Evolutionary conservation across 2,797 vertebrate species (phyloP).

Genomic region (Euthynnus affinis): DNA sequence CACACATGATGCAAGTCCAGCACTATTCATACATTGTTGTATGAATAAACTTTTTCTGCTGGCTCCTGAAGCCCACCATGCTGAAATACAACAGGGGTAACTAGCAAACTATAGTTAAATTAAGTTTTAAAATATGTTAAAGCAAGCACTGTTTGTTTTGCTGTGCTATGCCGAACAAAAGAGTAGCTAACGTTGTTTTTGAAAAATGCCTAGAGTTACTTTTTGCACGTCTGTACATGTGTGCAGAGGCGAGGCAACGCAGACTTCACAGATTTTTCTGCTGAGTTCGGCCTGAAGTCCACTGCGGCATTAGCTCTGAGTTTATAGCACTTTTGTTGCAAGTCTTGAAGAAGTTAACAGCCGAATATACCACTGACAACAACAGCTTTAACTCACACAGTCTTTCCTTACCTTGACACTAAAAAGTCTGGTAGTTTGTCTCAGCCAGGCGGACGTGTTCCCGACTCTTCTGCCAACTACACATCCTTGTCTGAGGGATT

Average conservation of each 20-base stretch:
- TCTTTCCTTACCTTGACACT: constrained; percentile 90
- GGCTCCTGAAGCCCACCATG: neutral
- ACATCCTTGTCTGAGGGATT: constrained; percentile 84
- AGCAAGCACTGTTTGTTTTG: neutral
- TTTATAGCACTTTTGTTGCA: neutral
- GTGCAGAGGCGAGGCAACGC: fast-evolving
- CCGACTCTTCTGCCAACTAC: constrained; percentile 69
- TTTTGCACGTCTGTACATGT: fast-evolving
- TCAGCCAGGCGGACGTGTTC: constrained; percentile 72
- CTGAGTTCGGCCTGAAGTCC: neutral
- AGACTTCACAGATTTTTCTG: neutral
- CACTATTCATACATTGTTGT: neutral
- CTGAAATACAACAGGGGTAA: neutral
- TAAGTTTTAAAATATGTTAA: neutral
- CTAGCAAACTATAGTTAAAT: neutral
- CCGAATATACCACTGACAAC: neutral
- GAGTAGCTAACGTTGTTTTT: fast-evolving
- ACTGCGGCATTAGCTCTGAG: neutral
- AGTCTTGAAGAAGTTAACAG: neutral
- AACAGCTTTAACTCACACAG: neutral
- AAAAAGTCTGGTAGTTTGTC: constrained; percentile 79
- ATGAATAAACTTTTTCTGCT: too few relatives aligned
- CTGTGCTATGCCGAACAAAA: neutral
- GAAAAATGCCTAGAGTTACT: fast-evolving
- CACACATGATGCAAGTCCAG: neutral